These are phyloP conservation scores for Psylliodes chrysocephalus DNA, from an alignment of 2,888 invertebrate genomes.

Conservation along the genomic window DNA sequence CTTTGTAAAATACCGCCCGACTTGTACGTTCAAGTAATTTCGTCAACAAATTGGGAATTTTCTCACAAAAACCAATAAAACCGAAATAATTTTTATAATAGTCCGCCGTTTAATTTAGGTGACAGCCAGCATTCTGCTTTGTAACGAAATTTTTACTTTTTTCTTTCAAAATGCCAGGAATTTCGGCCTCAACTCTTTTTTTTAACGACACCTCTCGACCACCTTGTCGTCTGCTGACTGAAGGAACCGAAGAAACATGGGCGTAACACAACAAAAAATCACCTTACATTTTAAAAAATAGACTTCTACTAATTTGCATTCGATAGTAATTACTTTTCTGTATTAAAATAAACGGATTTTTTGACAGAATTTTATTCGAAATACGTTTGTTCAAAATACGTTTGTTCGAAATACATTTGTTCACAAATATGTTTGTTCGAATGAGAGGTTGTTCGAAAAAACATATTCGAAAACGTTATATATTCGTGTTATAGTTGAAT, in stretches of 20 bases:
- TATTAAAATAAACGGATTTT: too few species aligned
- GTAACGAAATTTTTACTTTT: slow-evolving; percentile 39
- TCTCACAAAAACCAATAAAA: slow-evolving; percentile 46
- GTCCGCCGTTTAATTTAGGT: slow-evolving; percentile 43
- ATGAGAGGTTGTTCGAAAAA: too few species aligned
- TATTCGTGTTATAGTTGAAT: too few species aligned
- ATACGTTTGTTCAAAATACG: too few species aligned
- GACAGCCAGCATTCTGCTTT: slow-evolving; percentile 35
- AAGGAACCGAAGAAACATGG: slow-evolving; percentile 46
- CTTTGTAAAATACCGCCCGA: slow-evolving; percentile 29
- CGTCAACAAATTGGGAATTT: slow-evolving; percentile 46
- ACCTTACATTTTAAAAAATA: too few species aligned
- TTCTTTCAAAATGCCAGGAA: slow-evolving; percentile 46
- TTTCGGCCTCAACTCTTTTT: slow-evolving; percentile 48
- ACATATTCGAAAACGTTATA: too few species aligned
- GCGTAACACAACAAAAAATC: too few species aligned
- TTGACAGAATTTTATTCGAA: too few species aligned
- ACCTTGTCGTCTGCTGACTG: slow-evolving; percentile 51
- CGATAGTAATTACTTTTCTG: too few species aligned
- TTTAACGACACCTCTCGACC: slow-evolving; percentile 55
- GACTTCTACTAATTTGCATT: too few species aligned
- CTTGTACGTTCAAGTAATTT: slow-evolving; percentile 39
- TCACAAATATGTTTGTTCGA: too few species aligned
- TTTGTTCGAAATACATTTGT: too few species aligned
- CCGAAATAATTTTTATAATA: slow-evolving; percentile 41